Base-by-base conservation (phyloP, 2,888 invertebrate species). In the Hofmannophila pseudospretella region DNA sequence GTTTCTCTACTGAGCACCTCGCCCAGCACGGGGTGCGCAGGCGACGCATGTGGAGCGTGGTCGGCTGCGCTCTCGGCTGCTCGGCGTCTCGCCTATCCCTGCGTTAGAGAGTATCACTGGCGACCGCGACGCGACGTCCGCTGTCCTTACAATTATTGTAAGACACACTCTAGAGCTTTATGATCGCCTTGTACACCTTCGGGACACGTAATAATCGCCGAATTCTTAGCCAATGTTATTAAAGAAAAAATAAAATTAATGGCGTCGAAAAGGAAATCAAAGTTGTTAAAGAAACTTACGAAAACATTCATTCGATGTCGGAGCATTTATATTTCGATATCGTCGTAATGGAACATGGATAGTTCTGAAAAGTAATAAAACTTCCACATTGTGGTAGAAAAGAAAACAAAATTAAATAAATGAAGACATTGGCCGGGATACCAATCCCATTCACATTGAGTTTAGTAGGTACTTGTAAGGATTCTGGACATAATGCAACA, bases 21-120 rank as follows among this genome's bases (percentile, higher is more conserved):
- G 93, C 92, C 94, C 94, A 94, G 82, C 93, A 91, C 69, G 94
- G 94, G 70, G 93, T 92, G 85, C 93, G 91, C 77, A 94, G 91
- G 65, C 92, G 91, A 79, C 93, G 90, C 86, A 89, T 90, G 88
- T 90, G 92, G 51, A 90, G 88, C 54, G 91, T 88, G 33, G 76
- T 58, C 48, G 76, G 76, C 72, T 78, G 76, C 58, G 68, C 65
- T 2, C 78, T 72, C 49, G 78, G 79, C 72, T 74, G 82, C 78
- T 77, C 82, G 29, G 59, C 69, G 39, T 48, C 71, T 66, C 85
- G 69, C 75, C 85, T 87, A 84, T 86, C 88, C 88, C 88, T 89
- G 89, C 86, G 84, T 80, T 79, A 85, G 72, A 85, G 65, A 82
- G 60, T 60, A 82, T 80, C 73, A 82, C 77, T 10, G 27, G 10